Evolutionary conservation across 2,888 invertebrate species (phyloP).

Genomic region (Leptogaster cylindrica): DNA sequence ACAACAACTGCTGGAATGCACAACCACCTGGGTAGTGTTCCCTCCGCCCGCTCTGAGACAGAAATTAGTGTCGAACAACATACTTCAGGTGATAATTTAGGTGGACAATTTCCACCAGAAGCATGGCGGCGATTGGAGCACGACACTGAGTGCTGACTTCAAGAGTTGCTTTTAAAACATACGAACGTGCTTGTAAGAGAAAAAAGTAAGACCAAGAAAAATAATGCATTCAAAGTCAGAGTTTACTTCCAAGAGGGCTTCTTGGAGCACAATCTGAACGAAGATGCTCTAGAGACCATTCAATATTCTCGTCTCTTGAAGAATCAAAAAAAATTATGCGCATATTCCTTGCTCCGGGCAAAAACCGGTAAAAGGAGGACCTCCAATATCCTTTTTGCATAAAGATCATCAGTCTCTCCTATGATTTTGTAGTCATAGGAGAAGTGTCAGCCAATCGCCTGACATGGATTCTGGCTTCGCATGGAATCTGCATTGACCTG

Average conservation of each 20-base stretch:
- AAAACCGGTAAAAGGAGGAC: not conserved
- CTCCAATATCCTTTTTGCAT: not conserved
- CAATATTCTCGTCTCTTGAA: too few relatives aligned
- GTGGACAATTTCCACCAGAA: not conserved
- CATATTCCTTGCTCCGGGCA: conserved; percentile 23
- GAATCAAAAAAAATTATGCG: conserved; percentile 18
- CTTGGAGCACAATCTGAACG: not conserved
- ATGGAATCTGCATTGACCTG: not conserved
- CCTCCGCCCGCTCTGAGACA: too few relatives aligned
- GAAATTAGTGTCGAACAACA: not conserved
- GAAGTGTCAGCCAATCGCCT: conserved; percentile 22
- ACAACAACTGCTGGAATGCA: too few relatives aligned
- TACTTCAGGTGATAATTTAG: not conserved
- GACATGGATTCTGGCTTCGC: not conserved
- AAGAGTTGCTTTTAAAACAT: not conserved
- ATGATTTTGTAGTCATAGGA: conserved; percentile 13
- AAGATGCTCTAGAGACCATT: too few relatives aligned
- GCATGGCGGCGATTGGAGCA: not conserved
- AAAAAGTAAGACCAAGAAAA: too few relatives aligned
- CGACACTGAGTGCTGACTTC: not conserved
- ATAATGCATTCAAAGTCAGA: conserved; percentile 17
- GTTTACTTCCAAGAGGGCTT: not conserved
- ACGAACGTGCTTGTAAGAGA: not conserved
- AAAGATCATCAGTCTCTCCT: conserved; percentile 21
- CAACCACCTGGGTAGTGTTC: too few relatives aligned